Base-by-base conservation (phyloP, 2,888 invertebrate species). In the Ectemnius cavifrons region DNA sequence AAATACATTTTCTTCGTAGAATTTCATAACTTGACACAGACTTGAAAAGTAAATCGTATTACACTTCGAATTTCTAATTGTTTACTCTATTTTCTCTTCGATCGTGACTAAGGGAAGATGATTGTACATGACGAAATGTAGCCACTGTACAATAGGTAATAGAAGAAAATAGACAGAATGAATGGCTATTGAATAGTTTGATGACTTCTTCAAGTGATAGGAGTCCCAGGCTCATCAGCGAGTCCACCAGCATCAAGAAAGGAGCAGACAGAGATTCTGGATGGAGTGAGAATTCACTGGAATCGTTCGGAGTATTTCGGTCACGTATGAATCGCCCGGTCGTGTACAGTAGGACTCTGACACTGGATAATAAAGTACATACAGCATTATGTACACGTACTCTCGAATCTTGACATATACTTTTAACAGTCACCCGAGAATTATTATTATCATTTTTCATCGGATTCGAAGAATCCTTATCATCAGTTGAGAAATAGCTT, bases 281-380 rank as follows among this genome's bases (percentile, higher is more conserved):
- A n/a, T 52, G 56, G 28, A 63, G 46, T 62, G 45, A 11, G 37
- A 11, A 37, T 37, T 71, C 49, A 28, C 52, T 57, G 37, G 56
- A 64, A 52, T 56, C 60, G 45, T 70, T 56, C 63, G 71, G 63
- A 60, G 60, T 69, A 77, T 75, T 75, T 77, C 56, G 65, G 71
- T 75, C 75, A 76, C 75, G 73, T 76, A 63, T 61, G 56, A 67
- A 63, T 63, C 56, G 60, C 46, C 28, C 47, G 47, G 49, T 13
- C 6, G 18, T 16, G 20, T 61, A 63, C 63, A 56, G 64, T 76
- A 70, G 72, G 72, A 37, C 71, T 60, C 62, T 57, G 71, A 71
- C 75, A 71, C 71, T 73, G 77, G 76, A 78, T 78, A 78, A 78
- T 73, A 71, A 73, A 77, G 62, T 71, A 73, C 73, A 77, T 78